Conservation (phyloP, 2,797 vertebrate genomes). For the Enoplosus armatus region DNA sequence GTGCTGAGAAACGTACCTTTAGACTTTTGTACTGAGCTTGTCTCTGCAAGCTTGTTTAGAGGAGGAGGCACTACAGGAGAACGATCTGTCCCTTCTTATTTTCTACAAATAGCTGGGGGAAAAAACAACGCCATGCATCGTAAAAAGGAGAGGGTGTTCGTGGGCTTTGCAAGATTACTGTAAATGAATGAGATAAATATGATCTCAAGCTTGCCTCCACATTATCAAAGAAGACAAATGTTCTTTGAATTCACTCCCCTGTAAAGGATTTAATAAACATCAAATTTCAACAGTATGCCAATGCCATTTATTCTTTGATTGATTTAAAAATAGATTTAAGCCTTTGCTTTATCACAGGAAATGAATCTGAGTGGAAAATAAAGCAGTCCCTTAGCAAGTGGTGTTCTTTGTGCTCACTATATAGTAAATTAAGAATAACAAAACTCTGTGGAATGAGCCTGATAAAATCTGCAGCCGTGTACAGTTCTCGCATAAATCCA, state of each 20-base stretch:
- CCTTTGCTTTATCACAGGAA: constrained; percentile 14
- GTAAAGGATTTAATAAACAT: constrained; percentile 5
- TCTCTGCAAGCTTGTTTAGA: constrained; percentile 19
- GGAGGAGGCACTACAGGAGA: not conserved
- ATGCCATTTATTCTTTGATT: not conserved
- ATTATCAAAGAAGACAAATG: not conserved
- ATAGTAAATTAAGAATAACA: constrained; percentile 25
- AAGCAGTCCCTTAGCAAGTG: constrained; percentile 1
- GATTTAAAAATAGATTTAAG: constrained; percentile 24
- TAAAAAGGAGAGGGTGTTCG: not conserved
- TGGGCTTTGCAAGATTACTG: not conserved
- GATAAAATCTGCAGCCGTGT: constrained; percentile 20
- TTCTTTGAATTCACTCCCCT: constrained; percentile 1
- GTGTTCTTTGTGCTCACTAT: not conserved
- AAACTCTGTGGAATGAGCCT: constrained; percentile 1
- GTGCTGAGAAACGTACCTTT: not conserved
- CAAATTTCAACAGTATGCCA: not conserved
- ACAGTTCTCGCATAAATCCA: constrained; percentile 28
- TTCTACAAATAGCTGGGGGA: not conserved
- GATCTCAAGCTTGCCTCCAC: not conserved
- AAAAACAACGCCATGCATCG: not conserved
- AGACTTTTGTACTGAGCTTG: not conserved
- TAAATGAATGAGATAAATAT: constrained; percentile 15
- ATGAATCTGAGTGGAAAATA: constrained; percentile 10
- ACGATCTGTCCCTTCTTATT: constrained; percentile 3